A percentile compares a stretch with the other conserved stretches of the same genome.
Evolutionary conservation across 2,113 vertebrate genomes (phyloP).

Genomic region (Struthidea cinerea): DNA sequence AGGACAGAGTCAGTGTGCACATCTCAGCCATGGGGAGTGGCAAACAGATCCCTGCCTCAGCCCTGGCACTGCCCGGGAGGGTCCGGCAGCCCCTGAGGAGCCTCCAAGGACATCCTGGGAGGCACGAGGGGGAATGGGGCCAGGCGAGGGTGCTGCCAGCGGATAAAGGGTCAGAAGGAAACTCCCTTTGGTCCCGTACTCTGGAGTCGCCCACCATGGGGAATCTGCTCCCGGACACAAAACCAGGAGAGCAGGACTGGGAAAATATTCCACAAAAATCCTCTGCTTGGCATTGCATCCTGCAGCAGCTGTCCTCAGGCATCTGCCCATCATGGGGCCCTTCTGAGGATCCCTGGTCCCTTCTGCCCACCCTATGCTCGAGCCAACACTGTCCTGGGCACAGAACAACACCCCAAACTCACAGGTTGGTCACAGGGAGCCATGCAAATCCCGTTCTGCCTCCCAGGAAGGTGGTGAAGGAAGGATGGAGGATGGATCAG

Average conservation of each 20-base stretch:
- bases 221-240: background rate
- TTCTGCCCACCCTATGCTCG: fast-evolving
- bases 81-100: background rate
- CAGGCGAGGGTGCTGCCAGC: background rate
- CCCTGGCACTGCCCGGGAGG: background rate
- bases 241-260: background rate
- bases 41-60: fast-evolving
- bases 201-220: background rate
- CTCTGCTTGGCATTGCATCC: background rate
- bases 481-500: background rate
- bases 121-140: background rate
- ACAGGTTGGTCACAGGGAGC: background rate
- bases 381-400: background rate
- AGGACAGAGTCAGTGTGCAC: background rate
- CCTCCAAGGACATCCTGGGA: background rate
- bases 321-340: background rate
- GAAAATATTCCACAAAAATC: background rate
- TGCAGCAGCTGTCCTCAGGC: background rate
- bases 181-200: background rate
- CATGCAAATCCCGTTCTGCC: fast-evolving
- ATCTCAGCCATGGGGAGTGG: fast-evolving
- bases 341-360: background rate
- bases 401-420: fast-evolving
- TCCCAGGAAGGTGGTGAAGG: background rate
- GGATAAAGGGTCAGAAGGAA: background rate